Base-by-base conservation (phyloP, 2,888 invertebrate species). In the Prenolepis imparis region DNA sequence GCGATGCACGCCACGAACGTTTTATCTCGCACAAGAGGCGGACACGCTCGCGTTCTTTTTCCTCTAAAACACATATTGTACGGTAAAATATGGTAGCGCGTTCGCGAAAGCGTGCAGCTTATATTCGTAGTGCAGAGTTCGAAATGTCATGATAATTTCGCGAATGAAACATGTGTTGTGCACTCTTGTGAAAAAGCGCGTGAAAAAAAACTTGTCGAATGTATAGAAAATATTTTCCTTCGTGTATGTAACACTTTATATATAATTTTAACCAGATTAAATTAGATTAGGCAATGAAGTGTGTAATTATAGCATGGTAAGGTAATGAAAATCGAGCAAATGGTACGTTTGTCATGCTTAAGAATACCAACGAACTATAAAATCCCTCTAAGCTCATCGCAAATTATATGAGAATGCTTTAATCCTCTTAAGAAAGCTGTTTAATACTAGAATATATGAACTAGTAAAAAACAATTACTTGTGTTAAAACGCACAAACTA, bases 1-100 rank as follows among this genome's bases (percentile, higher is more conserved):
- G 78, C 78, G 24, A 80, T 80, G 70, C 78, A 70, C 72, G 59
- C 72, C 72, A 70, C 78, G 57, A 72, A 72, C 57, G 78, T 78
- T 78, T 78, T 78, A 78, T 70, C 78, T 68, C 70, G 77, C 75
- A 32, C 57, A 32, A 72, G 24, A 48, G 48, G 59, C 44, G 59
- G 59, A 72, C 72, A 61, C 59, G 59, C 72, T 61, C 72, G 59
- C 44, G 68, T 32, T 59, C 44, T 70, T 78, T 72, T 61, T 24
- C 24, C 72, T 59, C 59, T 77, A 68, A 77, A 77, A 70, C 70
- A 70, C 41, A 68, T 57, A 57, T 21, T 57, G 55, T 28, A 3
- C 15, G 55, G 59, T 72, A 36, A 80, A 59, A 72, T 72, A 78
- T 57, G 55, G 18, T 32, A 21, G 68, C 55, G 41, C 28, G 36